Conservation (phyloP, 2,888 invertebrate genomes). For the Cryptosula pallasiana region DNA sequence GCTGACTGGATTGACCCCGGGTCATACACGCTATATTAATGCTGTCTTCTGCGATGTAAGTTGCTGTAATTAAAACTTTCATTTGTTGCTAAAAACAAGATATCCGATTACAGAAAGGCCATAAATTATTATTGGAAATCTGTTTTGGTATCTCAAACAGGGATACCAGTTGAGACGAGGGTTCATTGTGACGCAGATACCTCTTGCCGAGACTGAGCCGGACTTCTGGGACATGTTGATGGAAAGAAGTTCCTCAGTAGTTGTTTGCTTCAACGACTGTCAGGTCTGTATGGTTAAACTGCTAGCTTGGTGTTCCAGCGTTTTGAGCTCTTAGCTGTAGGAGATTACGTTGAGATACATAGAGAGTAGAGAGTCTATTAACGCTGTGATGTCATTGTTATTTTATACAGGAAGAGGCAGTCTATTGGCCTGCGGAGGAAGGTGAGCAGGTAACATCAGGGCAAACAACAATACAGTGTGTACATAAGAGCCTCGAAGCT, state of each 20-base stretch:
- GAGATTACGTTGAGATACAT: not conserved
- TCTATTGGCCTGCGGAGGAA: not conserved
- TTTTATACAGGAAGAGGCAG: not conserved
- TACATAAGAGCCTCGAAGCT: too few species aligned
- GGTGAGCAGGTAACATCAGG: not conserved
- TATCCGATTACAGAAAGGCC: too few species aligned
- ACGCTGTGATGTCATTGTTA: too few species aligned
- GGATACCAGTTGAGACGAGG: conserved; percentile 28
- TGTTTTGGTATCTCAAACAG: too few species aligned
- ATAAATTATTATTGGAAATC: too few species aligned
- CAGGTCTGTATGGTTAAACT: not conserved
- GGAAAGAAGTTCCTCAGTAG: conserved; percentile 41
- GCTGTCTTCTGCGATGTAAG: conserved; percentile 8
- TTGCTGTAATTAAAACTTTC: too few species aligned
- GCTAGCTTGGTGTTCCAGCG: too few species aligned
- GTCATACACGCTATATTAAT: not conserved
- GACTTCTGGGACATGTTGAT: conserved; percentile 52
- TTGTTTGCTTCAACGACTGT: conserved; percentile 43
- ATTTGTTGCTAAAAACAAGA: too few species aligned
- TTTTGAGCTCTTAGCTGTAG: not conserved
- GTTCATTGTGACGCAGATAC: conserved; percentile 50
- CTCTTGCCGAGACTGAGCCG: conserved; percentile 41
- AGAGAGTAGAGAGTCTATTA: too few species aligned
- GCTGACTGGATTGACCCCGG: not conserved
- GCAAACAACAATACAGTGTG: not conserved